Conservation (phyloP, 2,797 vertebrate species). For the Capromys pilorides region DNA sequence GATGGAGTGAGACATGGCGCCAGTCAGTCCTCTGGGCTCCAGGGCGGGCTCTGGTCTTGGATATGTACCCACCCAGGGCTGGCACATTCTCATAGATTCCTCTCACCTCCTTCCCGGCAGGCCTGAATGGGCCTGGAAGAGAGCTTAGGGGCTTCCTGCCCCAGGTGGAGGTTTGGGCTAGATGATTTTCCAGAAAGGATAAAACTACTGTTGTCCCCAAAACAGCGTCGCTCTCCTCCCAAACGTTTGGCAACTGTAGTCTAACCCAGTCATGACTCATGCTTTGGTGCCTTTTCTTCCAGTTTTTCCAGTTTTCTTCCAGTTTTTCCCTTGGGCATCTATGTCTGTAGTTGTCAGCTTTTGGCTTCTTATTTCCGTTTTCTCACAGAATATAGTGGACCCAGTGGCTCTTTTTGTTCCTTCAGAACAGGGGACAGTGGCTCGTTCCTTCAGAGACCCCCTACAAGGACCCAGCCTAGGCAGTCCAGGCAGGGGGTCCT, state of each 20-base stretch:
- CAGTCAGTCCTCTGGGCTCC: background rate
- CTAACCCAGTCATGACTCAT: background rate
- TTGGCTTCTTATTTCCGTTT: background rate
- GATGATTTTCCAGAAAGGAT: conserved; percentile 12
- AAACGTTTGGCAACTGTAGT: background rate
- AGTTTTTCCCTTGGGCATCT: background rate
- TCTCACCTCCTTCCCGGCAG: background rate
- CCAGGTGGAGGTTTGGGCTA: background rate
- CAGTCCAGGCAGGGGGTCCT: background rate
- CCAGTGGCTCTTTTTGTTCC: background rate
- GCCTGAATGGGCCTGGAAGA: background rate
- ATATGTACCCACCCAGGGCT: background rate
- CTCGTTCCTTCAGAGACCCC: background rate
- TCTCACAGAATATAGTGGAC: background rate
- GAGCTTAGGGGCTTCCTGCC: background rate
- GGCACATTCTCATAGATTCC: background rate
- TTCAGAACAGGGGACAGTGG: background rate
- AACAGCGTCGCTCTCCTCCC: background rate
- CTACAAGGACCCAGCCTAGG: background rate
- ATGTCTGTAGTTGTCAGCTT: background rate
- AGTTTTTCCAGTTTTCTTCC: background rate
- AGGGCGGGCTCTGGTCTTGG: background rate
- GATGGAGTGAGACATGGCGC: background rate
- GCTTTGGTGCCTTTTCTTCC: background rate
- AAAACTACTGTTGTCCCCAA: background rate